phyloP scores from a whole-genome alignment of 2,113 vertebrate genomes.

The Nymphicus hollandicus region DNA sequence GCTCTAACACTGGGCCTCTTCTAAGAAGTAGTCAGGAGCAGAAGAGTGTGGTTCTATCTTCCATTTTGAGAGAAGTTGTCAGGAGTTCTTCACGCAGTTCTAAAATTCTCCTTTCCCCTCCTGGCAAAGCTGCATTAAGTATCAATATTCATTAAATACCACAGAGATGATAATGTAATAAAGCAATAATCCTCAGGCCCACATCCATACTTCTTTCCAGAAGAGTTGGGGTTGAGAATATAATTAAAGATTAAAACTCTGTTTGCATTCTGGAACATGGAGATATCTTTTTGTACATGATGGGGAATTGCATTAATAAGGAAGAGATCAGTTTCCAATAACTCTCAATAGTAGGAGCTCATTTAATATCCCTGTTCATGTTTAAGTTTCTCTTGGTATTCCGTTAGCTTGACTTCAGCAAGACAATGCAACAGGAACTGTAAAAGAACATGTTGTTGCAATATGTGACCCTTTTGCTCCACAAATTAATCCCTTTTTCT shows the following conservation, averaged over 20 bases:
- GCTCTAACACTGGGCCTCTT: not conserved
- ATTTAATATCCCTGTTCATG: slow-evolving; percentile 53
- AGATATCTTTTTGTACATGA: slow-evolving; percentile 69
- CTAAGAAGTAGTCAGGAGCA: not conserved
- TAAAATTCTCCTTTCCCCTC: slow-evolving; percentile 46
- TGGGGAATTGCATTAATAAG: slow-evolving; percentile 80
- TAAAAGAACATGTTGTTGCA: not conserved
- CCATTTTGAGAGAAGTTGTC: slow-evolving; percentile 32
- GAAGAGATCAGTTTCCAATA: slow-evolving; percentile 82
- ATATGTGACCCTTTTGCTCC: not conserved
- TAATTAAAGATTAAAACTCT: slow-evolving; percentile 86
- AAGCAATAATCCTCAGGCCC: slow-evolving; percentile 78
- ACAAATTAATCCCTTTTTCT: slow-evolving; percentile 23
- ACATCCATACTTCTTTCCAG: slow-evolving; percentile 57
- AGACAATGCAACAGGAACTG: slow-evolving; percentile 11
- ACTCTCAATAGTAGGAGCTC: slow-evolving; percentile 52
- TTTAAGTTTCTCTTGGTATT: not conserved
- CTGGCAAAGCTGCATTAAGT: slow-evolving; percentile 73
- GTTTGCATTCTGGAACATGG: slow-evolving; percentile 79
- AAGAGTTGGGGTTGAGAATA: slow-evolving; percentile 75
- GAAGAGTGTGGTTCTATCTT: not conserved
- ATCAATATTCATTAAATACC: slow-evolving; percentile 83
- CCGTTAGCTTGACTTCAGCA: slow-evolving; percentile 12
- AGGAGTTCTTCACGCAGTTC: slow-evolving; percentile 47
- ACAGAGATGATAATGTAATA: slow-evolving; percentile 79